Evolutionary conservation across 2,888 invertebrate genomes (phyloP), one percentile per base, ranked within the genome.

Genomic region (Cyrtodaria siliqua): DNA sequence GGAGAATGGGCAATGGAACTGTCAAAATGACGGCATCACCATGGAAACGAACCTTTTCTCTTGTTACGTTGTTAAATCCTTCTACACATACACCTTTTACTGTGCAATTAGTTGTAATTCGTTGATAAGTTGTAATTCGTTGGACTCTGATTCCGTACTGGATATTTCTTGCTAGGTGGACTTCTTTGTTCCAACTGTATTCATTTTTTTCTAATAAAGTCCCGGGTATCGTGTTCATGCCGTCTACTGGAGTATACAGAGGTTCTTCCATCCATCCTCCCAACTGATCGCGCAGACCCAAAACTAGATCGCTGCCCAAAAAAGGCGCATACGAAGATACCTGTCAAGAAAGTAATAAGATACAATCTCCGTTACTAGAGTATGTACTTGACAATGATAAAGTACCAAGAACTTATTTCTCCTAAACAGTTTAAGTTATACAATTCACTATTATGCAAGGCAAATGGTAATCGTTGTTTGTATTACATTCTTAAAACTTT

Each of bases 21-120:
- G 82, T 77, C 9, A 82, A 4, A 40, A 82, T 64, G 2, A 78
- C 81, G 12, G 78, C 78, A 63, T 82, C 78, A 4, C 74, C 79
- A 9, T 3, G 12, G 38, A 50, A 63, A 0, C 12, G 18, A 12
- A 44, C 20, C 12, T 16, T 18, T 16, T 74, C 33, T 3, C 73
- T 63, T 14, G 73, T 71, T 14, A 40, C 33, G 1, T 6, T 49
- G 40, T 79, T 79, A 3, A 40, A 18, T 8, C 69, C 76, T 1
- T 16, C 49, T 0, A 79, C 79, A 27, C 38, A 40, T 1, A 74
- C 47, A 20, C n/a, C 27, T 9, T 33, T 12, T 8, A 8, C 12
- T 33, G 6, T 4, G 12, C 33, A 4, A 33, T 33, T 33, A 8
- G 33, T 12, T 12, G 4, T 4, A 33, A 12, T 8, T 12, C 6